A percentile compares a stretch with the other conserved stretches of the same genome.
phyloP scores from a whole-genome alignment of 2,797 vertebrate species.

The Phrynocephalus guinanensis region DNA sequence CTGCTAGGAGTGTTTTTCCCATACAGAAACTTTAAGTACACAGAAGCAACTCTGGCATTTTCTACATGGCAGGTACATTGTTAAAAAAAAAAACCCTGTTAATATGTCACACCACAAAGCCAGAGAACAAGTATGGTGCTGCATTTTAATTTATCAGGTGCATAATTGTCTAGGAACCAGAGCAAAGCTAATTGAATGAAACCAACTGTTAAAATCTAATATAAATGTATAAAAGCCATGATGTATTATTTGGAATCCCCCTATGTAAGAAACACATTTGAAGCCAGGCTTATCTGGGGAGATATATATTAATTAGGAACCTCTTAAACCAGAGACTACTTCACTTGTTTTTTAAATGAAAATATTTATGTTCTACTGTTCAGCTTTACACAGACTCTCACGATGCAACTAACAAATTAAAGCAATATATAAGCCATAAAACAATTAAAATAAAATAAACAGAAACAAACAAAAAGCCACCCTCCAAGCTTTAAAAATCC shows the following conservation, averaged over 20 bases:
- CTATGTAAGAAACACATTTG: neutral
- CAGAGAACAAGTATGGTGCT: neutral
- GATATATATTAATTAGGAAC: neutral
- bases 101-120: constrained; percentile 14
- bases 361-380: neutral
- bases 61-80: neutral
- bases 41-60: neutral
- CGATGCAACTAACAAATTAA: neutral
- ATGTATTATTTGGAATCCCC: constrained; percentile 1
- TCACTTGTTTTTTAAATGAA: neutral
- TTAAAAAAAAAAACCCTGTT: constrained; percentile 17
- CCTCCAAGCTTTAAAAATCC: neutral
- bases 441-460: neutral
- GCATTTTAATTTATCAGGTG: constrained; percentile 30
- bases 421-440: neutral
- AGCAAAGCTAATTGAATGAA: constrained; percentile 32
- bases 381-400: neutral
- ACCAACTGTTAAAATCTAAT: constrained; percentile 30
- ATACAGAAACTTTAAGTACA: neutral
- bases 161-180: constrained; percentile 16
- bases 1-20: neutral
- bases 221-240: constrained; percentile 27
- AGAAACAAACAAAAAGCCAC: neutral
- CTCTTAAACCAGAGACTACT: neutral
- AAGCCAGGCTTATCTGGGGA: neutral